Evolutionary conservation across 2,888 invertebrate species (phyloP), one percentile per base, ranked within the genome.

Genomic region (Cephalotes varians): DNA sequence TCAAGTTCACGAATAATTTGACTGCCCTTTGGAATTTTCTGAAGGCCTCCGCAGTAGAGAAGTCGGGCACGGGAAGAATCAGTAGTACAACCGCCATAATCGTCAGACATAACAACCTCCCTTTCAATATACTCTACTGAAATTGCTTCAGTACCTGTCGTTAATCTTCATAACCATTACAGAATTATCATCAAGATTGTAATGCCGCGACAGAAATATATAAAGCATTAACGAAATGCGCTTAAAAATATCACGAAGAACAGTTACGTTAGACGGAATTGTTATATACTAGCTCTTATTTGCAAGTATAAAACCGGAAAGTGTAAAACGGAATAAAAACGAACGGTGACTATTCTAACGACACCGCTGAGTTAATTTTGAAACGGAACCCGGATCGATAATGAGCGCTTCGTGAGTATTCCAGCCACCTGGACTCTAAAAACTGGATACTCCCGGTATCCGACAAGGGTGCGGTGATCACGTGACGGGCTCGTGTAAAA

Each of bases 61-160:
- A 76, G 65, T 51, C 65, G n/a, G 65, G 47, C 79, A 44, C 60
- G 74, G 64, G 62, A 34, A 54, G 34, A 85, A 60, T 62, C 85
- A 92, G 92, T 92, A 90, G 92, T 91, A 86, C 67, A 88, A 73
- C 85, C 87, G 77, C 71, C 67, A 77, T 86, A 89, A 87, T 87
- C 87, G 91, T 92, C 92, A 87, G 92, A 87, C 92, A 71, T 82
- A 81, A 67, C 69, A 71, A 80, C 81, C 83, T 83, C 81, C 83
- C 86, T 82, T 74, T 77, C 34, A 47, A 15, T 25, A 49, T 6
- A 21, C 9, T 51, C 37, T 25, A 51, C 34, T 73, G 60, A 64
- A 49, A 47, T 73, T 67, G 21, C 37, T 62, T 56, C 0, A 54
- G 60, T 15, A 40, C 31, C 12, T 28, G 15, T 51, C n/a, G 9